phyloP scores from a whole-genome alignment of 2,113 vertebrate genomes.

The Hippocampus guttulatus region DNA sequence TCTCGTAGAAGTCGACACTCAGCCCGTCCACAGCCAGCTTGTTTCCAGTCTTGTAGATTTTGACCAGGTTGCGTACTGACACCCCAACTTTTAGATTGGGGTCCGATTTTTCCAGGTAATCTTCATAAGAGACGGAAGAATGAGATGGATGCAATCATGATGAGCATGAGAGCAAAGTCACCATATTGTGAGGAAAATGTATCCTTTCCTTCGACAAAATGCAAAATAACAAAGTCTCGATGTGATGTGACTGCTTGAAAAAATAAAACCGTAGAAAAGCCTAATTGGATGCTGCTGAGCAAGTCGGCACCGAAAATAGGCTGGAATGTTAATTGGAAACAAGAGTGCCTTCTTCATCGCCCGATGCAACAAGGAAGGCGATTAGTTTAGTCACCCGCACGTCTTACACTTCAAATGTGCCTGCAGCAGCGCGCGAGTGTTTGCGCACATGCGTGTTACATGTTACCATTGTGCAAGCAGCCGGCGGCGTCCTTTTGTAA shows the following conservation, averaged over 20 bases:
- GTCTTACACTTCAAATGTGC: background rate
- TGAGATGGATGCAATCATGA: background rate
- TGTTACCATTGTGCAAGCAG: conserved; percentile 49
- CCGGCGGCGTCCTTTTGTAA: conserved; percentile 23
- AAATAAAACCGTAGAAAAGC: too few relatives aligned
- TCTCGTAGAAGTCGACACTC: conserved; percentile 89
- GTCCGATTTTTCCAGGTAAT: conserved; percentile 84
- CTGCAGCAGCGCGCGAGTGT: background rate
- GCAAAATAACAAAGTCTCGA: too few relatives aligned
- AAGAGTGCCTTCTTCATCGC: conserved; percentile 32
- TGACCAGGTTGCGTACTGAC: conserved; percentile 88
- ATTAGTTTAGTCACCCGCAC: conserved; percentile 29
- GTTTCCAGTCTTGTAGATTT: conserved; percentile 91
- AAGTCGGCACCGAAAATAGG: background rate
- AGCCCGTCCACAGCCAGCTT: conserved; percentile 93
- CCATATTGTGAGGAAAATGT: background rate
- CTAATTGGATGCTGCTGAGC: background rate
- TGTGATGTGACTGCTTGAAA: too few relatives aligned
- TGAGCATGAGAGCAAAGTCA: background rate
- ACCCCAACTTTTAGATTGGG: conserved; percentile 81
- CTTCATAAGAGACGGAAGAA: conserved; percentile 54
- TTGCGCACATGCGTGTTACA: too few relatives aligned
- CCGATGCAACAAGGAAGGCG: conserved; percentile 28
- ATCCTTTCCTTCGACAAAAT: background rate
- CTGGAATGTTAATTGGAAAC: conserved; percentile 14